These are phyloP conservation scores for Pseudobourletiella spinata DNA, from an alignment of 1,140 invertebrate genomes.

Conservation along the genomic window DNA sequence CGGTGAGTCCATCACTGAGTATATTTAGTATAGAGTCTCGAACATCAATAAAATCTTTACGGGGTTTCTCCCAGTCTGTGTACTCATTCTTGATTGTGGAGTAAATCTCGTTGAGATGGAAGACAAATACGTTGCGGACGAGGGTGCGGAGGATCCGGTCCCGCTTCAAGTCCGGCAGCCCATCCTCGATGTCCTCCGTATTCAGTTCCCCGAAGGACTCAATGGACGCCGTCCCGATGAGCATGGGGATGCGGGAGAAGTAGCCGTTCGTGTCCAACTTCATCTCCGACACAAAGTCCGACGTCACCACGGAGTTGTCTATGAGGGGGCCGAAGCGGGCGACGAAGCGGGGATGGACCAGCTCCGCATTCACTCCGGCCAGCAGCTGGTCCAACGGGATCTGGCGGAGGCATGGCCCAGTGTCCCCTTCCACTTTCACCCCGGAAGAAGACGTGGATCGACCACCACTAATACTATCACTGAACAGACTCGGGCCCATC, in stretches of 20 bases:
- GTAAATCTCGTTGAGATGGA: conserved; percentile 82
- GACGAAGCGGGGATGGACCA: conserved; percentile 70
- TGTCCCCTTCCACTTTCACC: conserved; percentile 49
- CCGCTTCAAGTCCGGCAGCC: conserved; percentile 70
- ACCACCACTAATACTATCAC: background rate
- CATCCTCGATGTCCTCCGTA: conserved; percentile 60
- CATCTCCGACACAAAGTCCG: conserved; percentile 42
- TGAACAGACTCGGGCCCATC: background rate
- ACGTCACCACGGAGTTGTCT: conserved; percentile 54
- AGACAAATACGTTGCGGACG: conserved; percentile 77
- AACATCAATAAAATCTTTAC: conserved; percentile 48
- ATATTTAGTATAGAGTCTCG: conserved; percentile 63
- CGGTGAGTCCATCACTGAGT: conserved; percentile 76
- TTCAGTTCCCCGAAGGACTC: conserved; percentile 69
- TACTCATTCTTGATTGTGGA: conserved; percentile 85
- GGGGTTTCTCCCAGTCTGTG: conserved; percentile 78
- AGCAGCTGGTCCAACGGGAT: conserved; percentile 62
- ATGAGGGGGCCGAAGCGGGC: conserved; percentile 81
- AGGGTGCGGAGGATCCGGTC: conserved; percentile 77
- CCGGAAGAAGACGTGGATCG: background rate
- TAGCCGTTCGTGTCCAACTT: conserved; percentile 28
- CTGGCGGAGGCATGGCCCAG: conserved; percentile 70
- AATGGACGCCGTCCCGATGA: conserved; percentile 42
- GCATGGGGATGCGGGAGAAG: conserved; percentile 27
- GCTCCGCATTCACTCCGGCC: conserved; percentile 47